A percentile compares a stretch with the other conserved stretches of the same genome.
phyloP scores from a whole-genome alignment of 2,888 invertebrate genomes.

The Agonum fuliginosum region DNA sequence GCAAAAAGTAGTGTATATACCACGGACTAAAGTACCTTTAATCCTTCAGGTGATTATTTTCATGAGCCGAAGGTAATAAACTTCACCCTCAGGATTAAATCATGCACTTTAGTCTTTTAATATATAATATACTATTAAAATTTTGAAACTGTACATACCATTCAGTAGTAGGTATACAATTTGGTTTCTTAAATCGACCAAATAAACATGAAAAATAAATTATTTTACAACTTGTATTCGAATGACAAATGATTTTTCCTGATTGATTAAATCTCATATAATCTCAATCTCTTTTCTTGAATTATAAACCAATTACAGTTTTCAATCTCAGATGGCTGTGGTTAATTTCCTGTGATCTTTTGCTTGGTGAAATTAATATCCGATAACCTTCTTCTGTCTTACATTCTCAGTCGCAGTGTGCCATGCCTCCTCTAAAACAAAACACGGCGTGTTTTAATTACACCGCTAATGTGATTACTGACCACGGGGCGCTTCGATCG shows the following conservation, averaged over 20 bases:
- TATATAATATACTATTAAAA: too few species aligned
- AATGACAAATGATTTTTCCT: conserved; percentile 8
- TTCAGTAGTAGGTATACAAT: too few species aligned
- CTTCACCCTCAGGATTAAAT: too few species aligned
- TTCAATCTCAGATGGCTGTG: neutral
- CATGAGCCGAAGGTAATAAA: too few species aligned
- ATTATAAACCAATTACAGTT: conserved; percentile 33
- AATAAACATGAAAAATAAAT: too few species aligned
- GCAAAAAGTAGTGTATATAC: too few species aligned
- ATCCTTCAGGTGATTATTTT: too few species aligned
- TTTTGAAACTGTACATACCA: too few species aligned
- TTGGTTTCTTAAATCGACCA: too few species aligned
- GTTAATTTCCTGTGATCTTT: conserved; percentile 11
- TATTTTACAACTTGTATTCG: neutral
- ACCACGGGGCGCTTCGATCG: neutral
- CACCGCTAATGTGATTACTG: conserved; percentile 37
- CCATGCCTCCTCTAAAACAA: conserved; percentile 20
- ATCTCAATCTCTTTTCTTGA: too few species aligned
- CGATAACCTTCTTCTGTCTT: neutral
- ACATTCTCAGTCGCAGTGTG: neutral
- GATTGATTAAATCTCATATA: conserved; percentile 8
- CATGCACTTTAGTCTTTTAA: too few species aligned
- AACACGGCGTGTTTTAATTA: conserved; percentile 35
- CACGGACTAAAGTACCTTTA: too few species aligned
- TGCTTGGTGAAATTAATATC: conserved; percentile 30